Conservation (phyloP, 2,888 invertebrate genomes). For the Tipula unca region DNA sequence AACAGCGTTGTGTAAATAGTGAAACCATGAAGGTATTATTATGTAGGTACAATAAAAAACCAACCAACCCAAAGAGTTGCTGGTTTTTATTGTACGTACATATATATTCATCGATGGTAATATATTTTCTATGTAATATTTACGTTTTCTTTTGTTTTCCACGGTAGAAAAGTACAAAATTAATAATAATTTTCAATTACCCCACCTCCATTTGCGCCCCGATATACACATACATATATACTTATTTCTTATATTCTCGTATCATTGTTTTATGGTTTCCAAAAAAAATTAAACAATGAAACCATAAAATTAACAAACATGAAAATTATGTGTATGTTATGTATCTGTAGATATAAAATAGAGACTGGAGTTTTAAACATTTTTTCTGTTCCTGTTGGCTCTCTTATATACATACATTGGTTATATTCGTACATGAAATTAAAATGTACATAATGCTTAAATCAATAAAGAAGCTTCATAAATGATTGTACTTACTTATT, state of each 20-base stretch:
- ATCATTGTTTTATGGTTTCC: neutral
- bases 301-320: slow-evolving; percentile 8
- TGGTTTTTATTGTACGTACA: neutral
- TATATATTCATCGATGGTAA: neutral
- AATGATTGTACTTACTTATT: neutral
- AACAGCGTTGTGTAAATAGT: neutral
- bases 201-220: neutral
- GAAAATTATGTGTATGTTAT: neutral
- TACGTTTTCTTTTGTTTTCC: neutral
- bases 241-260: neutral
- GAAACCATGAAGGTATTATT: neutral
- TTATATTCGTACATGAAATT: neutral
- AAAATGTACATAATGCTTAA: neutral
- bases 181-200: neutral
- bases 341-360: neutral
- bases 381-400: neutral
- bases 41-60: neutral
- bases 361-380: neutral
- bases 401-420: neutral
- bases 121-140: neutral
- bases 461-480: neutral
- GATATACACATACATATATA: too few species aligned
- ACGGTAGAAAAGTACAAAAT: neutral
- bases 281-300: neutral
- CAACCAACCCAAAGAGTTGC: neutral